Base-by-base conservation (phyloP, 2,888 invertebrate genomes). In the Lamellibrachia columna region DNA sequence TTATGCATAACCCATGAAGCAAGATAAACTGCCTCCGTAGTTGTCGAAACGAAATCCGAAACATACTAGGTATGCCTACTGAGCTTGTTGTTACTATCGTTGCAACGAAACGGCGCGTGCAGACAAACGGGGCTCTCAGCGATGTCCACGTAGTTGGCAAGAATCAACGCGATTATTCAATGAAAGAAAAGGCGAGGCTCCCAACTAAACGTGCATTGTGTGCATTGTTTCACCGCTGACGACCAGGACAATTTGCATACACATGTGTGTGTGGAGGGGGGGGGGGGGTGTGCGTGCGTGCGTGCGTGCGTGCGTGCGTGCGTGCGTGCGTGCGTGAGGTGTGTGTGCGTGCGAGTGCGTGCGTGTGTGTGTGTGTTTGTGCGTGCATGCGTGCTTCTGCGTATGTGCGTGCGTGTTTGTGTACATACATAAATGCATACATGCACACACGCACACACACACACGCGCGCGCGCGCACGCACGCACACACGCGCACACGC, bases 231-330 rank as follows among this genome's bases (percentile, higher is more conserved):
- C 75, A n/a, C 22, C 75, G 22, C n/a, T 75, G 6, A 22, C n/a
- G 75, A 75, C 75, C 75, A 75, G 22, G 75, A 75, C 55, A 22
- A 75, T 75, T 11, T 75, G 22, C 15, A 6, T 75, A 15, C 75
- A 40, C 40, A 40, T 40, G 75, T 22, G 75, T 75, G n/a, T 75
- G 22, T 22, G 15, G 28, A 0, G 28, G 28, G 28, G n/a, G n/a
- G n/a, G n/a, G n/a, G n/a, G n/a, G n/a, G n/a, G n/a, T n/a, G n/a
- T 28, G 28, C 28, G 90, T 90, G 90, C n/a, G 90, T 90, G 90
- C n/a, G 90, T 90, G 90, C 90, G 90, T 90, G n/a, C n/a, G 90
- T 90, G 90, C n/a, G 90, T 90, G 90, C n/a, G 90, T 90, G 90
- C n/a, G 90, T 90, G 90, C 15, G 28, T 28, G 28, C 28, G 28